Percentiles rank a stretch among this genome's conserved stretches.
phyloP scores from a whole-genome alignment of 2,797 vertebrate species.

The Syngnathus rostellatus region DNA sequence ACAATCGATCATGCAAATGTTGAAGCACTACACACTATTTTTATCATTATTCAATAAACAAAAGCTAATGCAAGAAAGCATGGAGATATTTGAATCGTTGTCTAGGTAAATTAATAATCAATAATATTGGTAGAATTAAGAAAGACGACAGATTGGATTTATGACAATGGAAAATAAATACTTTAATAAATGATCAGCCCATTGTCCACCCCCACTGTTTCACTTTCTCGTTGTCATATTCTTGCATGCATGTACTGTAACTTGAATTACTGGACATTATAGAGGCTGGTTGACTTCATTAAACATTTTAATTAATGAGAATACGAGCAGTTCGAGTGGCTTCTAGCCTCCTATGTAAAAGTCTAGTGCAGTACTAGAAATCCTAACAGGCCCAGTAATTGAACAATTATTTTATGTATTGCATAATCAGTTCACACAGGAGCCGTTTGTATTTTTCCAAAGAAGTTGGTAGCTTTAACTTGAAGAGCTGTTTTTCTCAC shows the following conservation, averaged over 20 bases:
- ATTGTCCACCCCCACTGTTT: not conserved
- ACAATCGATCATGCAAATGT: not conserved
- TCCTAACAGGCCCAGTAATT: too few species aligned
- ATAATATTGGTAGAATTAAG: not conserved
- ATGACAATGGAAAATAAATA: not conserved
- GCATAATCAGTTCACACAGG: not conserved
- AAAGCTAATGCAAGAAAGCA: not conserved
- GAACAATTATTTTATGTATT: too few species aligned
- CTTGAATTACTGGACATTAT: too few species aligned
- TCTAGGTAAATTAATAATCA: not conserved
- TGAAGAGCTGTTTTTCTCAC: too few species aligned
- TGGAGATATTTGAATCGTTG: not conserved
- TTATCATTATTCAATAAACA: not conserved
- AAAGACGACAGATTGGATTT: not conserved
- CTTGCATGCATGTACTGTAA: too few species aligned
- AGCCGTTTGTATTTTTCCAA: not conserved
- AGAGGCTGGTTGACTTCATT: too few species aligned
- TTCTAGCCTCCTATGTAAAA: too few species aligned
- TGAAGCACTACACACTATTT: not conserved
- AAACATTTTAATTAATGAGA: too few species aligned
- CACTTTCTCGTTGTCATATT: not conserved
- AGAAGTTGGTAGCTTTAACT: too few species aligned
- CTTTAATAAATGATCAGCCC: not conserved
- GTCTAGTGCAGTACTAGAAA: too few species aligned
- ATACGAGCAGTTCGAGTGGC: too few species aligned